Evolutionary conservation across 2,113 vertebrate species (phyloP), one percentile per base, ranked within the genome.

Genomic region (Phalacrocorax aristotelis): DNA sequence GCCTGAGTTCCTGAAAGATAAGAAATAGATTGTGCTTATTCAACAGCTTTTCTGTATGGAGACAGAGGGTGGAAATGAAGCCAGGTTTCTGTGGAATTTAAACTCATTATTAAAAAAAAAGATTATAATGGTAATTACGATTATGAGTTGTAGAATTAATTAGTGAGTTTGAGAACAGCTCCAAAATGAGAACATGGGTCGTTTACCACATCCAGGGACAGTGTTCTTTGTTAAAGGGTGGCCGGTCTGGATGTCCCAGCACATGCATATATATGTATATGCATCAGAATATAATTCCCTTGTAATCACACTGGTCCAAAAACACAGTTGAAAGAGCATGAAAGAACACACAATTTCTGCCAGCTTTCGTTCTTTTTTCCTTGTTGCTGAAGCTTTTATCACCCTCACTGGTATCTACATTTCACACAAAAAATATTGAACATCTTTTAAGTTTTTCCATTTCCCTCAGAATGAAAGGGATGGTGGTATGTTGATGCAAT

Each of bases 381-480:
- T 77, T 92, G 42, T 91, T 97, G 89, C 92, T 94, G 91, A 90
- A 85, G 81, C 48, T 85, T 97, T 92, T 91, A 94, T 95, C 76
- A 91, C 93, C 83, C 91, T 92, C 46, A 54, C 78, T 95, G 92
- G 64, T 96, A 97, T 92, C 94, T 94, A 54, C 93, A 94, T 89
- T 96, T 97, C 87, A 92, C 94, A 89, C 86, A 95, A 88, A 97
- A 96, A 97, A 70, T 88, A 96, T 18, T 74, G 71, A 97, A 96
- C 61, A 65, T 84, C 94, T 96, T 96, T 97, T 83, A 98, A 95
- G 93, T 94, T 94, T 94, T 97, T 94, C 95, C 94, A 90, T 97
- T 97, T 93, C 93, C 68, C 90, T 97, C 85, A 89, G 82, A 97
- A 97, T 70, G 80, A 95, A 93, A 95, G 88, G 22, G 34, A 23